phyloP scores from a whole-genome alignment of 2,797 vertebrate genomes.

The Thalassophryne amazonica region DNA sequence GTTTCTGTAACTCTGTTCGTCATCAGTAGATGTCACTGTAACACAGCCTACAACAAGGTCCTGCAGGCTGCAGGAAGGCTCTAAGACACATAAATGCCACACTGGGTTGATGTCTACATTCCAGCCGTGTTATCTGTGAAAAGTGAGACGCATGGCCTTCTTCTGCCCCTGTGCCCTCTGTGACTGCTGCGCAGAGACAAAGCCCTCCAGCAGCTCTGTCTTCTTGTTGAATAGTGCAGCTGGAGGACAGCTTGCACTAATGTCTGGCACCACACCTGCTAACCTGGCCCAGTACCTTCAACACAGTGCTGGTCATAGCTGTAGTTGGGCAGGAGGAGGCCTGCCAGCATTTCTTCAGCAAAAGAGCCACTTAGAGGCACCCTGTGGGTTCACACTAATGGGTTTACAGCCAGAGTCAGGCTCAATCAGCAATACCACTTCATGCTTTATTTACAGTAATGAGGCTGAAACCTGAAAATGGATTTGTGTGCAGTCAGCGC shows the following conservation, averaged over 20 bases:
- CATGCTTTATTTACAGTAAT: constrained; percentile 36
- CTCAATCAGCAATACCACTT: constrained; percentile 39
- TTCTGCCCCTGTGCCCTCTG: constrained; percentile 1
- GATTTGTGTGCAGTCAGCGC: neutral
- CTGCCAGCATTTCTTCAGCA: constrained; percentile 42
- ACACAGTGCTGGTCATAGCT: constrained; percentile 56
- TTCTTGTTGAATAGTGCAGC: constrained; percentile 12
- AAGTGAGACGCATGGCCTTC: constrained; percentile 33
- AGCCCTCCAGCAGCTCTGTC: constrained; percentile 9
- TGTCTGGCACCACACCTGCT: constrained; percentile 43
- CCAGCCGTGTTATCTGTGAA: constrained; percentile 12
- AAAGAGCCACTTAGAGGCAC: constrained; percentile 49
- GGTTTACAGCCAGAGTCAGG: constrained; percentile 55
- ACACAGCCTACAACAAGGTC: constrained; percentile 19
- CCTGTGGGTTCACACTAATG: constrained; percentile 23
- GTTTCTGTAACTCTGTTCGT: constrained; percentile 10
- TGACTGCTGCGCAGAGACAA: constrained; percentile 6
- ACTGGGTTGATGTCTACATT: constrained; percentile 10
- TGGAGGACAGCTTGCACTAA: constrained; percentile 33
- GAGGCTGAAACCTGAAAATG: constrained; percentile 29
- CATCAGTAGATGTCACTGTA: constrained; percentile 62
- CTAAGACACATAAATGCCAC: neutral
- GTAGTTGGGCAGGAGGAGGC: constrained; percentile 33
- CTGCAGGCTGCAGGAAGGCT: neutral
- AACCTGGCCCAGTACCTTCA: constrained; percentile 47